Evolutionary conservation across 1,140 invertebrate species (phyloP).

Genomic region (Stratiolaelaps scimitus): DNA sequence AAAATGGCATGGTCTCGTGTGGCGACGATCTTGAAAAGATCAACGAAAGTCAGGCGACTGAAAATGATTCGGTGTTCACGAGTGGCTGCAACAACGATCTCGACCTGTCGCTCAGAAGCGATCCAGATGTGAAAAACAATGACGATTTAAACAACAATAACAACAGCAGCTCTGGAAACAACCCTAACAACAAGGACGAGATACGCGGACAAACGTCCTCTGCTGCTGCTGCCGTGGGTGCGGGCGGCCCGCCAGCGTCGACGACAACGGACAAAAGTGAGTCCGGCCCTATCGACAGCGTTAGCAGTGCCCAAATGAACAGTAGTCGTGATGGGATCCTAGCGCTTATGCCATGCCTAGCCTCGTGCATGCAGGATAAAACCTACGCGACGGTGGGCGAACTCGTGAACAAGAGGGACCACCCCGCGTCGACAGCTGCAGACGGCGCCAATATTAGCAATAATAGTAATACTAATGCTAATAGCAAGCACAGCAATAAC

Average conservation of each 20-base stretch:
- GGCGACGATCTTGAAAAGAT: constrained; percentile 26
- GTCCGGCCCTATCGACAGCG: too few relatives aligned
- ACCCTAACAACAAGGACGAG: neutral
- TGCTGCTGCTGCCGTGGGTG: neutral
- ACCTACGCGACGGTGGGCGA: constrained; percentile 4
- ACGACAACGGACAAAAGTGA: too few relatives aligned
- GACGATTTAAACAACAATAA: neutral
- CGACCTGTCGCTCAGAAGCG: neutral
- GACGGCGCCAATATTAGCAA: too few relatives aligned
- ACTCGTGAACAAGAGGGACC: neutral
- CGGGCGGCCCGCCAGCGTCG: too few relatives aligned
- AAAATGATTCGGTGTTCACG: constrained; percentile 23
- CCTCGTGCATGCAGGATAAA: constrained; percentile 21
- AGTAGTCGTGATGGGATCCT: constrained; percentile 16
- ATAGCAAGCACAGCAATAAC: too few relatives aligned
- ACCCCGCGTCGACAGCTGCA: too few relatives aligned
- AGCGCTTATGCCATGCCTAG: constrained; percentile 18
- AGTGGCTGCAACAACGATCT: constrained; percentile 12
- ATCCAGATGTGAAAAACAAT: neutral
- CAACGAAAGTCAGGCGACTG: constrained; percentile 15
- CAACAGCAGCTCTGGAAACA: neutral
- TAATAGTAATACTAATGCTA: too few relatives aligned
- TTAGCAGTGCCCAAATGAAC: constrained; percentile 11
- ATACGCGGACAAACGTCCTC: neutral
- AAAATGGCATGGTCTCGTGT: constrained; percentile 14